Evolutionary conservation across 2,888 invertebrate genomes (phyloP).

Genomic region (Osmoderma eremita): DNA sequence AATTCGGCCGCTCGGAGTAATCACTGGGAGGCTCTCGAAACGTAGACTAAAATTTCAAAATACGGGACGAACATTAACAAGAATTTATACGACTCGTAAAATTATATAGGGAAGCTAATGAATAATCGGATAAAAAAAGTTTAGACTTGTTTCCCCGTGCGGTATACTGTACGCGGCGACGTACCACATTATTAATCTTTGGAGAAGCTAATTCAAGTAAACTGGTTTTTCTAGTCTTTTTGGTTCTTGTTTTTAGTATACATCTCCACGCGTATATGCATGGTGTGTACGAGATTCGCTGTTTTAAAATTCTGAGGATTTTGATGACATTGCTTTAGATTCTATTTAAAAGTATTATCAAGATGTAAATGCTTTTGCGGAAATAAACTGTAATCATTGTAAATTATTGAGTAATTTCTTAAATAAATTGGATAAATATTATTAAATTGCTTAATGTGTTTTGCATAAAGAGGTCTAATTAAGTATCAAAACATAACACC

Average conservation of each 20-base stretch:
- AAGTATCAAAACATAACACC: too few species aligned
- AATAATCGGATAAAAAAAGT: conserved; percentile 30
- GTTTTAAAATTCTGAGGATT: conserved; percentile 21
- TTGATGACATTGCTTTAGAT: too few species aligned
- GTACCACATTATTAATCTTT: conserved; percentile 37
- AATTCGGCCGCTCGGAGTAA: conserved; percentile 21
- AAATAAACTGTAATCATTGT: too few species aligned
- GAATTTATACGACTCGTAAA: conserved; percentile 36
- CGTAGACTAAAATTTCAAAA: conserved; percentile 33
- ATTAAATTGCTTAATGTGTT: too few species aligned
- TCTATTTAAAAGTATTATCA: too few species aligned
- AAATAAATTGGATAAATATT: too few species aligned
- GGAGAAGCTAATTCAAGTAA: conserved; percentile 27
- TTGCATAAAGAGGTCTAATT: too few species aligned
- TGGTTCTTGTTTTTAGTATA: conserved; percentile 21
- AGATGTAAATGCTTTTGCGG: too few species aligned
- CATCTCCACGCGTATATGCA: conserved; percentile 3
- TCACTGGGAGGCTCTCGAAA: conserved; percentile 22
- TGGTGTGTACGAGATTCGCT: conserved; percentile 10
- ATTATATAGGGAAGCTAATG: conserved; percentile 33
- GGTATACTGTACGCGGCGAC: conserved; percentile 29
- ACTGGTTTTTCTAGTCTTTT: conserved; percentile 34
- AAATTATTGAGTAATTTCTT: too few species aligned
- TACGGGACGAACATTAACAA: conserved; percentile 16
- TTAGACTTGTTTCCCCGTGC: conserved; percentile 4